A percentile compares a stretch with the other conserved stretches of the same genome.
Conservation (phyloP, 2,797 vertebrate genomes). For the Salarias fasciatus region DNA sequence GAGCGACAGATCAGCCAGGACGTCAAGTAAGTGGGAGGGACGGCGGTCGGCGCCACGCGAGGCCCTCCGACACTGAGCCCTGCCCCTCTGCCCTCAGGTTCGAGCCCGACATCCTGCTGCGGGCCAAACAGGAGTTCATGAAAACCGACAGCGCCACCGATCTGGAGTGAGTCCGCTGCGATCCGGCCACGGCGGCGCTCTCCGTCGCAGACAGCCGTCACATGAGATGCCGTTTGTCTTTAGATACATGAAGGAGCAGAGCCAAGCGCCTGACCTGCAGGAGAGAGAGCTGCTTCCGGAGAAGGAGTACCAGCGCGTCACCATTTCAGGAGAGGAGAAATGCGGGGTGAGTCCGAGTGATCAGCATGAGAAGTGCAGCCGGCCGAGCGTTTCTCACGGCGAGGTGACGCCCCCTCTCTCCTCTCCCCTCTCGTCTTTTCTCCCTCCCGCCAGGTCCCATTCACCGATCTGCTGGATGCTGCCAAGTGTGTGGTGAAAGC, state of each 20-base stretch:
- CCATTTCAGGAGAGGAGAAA: conserved; percentile 95
- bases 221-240: too few species aligned
- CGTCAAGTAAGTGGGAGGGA: conserved; percentile 77
- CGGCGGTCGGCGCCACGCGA: conserved; percentile 14
- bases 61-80: conserved; percentile 27
- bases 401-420: conserved; percentile 5
- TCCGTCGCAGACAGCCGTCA: too few species aligned
- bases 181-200: too few species aligned
- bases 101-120: conserved; percentile 95
- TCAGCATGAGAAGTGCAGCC: background rate
- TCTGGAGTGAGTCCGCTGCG: conserved; percentile 85
- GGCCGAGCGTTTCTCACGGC: background rate
- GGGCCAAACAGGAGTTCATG: conserved; percentile 98
- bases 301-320: conserved; percentile 92
- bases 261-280: conserved; percentile 83
- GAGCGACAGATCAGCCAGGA: conserved; percentile 98
- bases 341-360: conserved; percentile 88
- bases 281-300: conserved; percentile 87
- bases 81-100: conserved; percentile 78
- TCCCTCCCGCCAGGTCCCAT: conserved; percentile 87
- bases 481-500: conserved; percentile 98
- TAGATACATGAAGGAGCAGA: conserved; percentile 88
- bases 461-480: conserved; percentile 94
- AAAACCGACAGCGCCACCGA: conserved; percentile 94
- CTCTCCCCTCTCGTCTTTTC: conserved; percentile 7